phyloP scores from a whole-genome alignment of 2,888 invertebrate genomes.

The Phyllotreta striolata region DNA sequence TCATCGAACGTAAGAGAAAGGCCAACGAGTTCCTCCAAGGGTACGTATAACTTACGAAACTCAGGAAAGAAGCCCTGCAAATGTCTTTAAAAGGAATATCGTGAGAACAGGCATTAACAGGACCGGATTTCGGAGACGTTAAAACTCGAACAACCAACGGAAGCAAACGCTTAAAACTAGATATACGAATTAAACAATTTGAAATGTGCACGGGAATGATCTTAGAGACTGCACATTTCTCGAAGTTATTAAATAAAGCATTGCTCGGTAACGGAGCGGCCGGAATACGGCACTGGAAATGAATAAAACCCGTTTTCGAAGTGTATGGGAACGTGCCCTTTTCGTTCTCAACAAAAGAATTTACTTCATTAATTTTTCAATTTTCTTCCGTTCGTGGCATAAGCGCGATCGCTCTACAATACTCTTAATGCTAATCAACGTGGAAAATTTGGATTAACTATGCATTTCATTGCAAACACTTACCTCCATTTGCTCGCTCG shows the following conservation, averaged over 20 bases:
- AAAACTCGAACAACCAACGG: neutral
- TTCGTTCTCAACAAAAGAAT: conserved; percentile 34
- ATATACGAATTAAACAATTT: too few species aligned
- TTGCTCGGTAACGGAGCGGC: neutral
- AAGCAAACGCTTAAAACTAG: too few species aligned
- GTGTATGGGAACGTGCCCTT: conserved; percentile 38
- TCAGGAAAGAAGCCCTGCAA: conserved; percentile 48
- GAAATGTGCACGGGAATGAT: too few species aligned
- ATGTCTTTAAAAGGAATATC: conserved; percentile 44
- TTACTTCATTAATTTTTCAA: conserved; percentile 37
- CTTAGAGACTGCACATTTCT: neutral
- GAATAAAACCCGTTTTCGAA: conserved; percentile 33
- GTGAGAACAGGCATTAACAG: conserved; percentile 44
- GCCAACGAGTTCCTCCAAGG: conserved; percentile 6
- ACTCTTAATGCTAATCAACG: conserved; percentile 26
- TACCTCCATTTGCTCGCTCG: conserved; percentile 7
- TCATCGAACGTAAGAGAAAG: conserved; percentile 21
- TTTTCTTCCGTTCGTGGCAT: conserved; percentile 28
- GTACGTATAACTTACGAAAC: conserved; percentile 3
- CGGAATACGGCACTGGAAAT: conserved; percentile 2
- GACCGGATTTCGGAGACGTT: conserved; percentile 10
- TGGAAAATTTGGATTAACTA: conserved; percentile 26
- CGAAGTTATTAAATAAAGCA: neutral
- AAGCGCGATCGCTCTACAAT: conserved; percentile 7
- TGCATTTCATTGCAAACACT: conserved; percentile 9